phyloP scores from a whole-genome alignment of 2,797 vertebrate genomes.

The Coluber constrictor region DNA sequence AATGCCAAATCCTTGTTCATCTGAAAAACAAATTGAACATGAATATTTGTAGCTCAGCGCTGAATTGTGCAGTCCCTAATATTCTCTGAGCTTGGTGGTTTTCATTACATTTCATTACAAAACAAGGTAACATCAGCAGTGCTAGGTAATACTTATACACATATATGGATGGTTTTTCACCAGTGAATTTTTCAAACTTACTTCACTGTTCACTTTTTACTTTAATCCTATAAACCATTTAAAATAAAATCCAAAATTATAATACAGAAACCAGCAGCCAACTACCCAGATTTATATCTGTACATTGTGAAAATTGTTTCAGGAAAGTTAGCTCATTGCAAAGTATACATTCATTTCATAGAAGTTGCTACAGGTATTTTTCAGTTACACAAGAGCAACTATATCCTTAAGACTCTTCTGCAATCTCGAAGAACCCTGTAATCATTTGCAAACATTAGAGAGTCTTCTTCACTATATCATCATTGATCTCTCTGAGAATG shows the following conservation, averaged over 20 bases:
- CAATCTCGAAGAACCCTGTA: neutral
- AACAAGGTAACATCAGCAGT: neutral
- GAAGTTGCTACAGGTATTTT: neutral
- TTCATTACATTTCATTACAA: neutral
- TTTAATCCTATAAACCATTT: neutral
- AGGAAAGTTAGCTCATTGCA: neutral
- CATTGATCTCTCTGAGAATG: neutral
- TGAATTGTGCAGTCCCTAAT: neutral
- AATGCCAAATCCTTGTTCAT: conserved; percentile 95
- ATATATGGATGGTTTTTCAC: neutral
- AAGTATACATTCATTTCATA: neutral
- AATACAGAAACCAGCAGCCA: neutral
- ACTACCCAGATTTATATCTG: neutral
- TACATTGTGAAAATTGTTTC: neutral
- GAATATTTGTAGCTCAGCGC: neutral
- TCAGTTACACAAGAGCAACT: neutral
- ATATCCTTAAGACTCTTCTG: neutral
- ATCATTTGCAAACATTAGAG: neutral
- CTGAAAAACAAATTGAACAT: conserved; percentile 67
- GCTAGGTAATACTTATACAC: neutral
- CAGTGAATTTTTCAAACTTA: neutral
- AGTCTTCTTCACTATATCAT: neutral
- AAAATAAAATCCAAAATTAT: neutral
- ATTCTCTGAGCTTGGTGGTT: neutral
- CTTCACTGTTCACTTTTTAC: neutral